Base-by-base conservation (phyloP, 1,140 invertebrate species). In the Maniola jurtina region DNA sequence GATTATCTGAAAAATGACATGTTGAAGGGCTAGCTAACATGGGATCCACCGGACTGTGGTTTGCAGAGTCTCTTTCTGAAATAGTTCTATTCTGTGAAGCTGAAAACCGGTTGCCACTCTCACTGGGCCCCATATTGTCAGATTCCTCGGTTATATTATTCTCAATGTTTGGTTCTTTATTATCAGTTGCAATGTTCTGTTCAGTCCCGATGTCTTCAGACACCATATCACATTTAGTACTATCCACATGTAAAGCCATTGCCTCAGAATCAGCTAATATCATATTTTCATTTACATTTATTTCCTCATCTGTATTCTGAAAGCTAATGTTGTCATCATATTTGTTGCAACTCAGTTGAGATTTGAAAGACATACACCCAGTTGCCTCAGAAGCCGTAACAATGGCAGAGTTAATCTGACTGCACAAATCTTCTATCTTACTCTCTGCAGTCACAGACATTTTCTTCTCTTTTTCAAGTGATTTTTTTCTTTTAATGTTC, bases 41-140 rank as follows among this genome's bases (percentile, higher is more conserved):
- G 56, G 92, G 92, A 77, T 94, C 94, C 33, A 92, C 92, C 13
- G 94, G 94, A 86, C 94, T 95, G 70, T 94, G 93, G 81, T 94
- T 95, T 25, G 94, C 93, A 34, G 94, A 94, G 83, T 94, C 93
- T 66, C 94, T 89, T 70, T 93, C 93, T 58, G 89, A 91, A 74
- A 87, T 91, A 65, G 83, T 86, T 79, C 90, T 90, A 56, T 89
- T 82, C 71, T 91, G 83, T 66, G 91, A 75, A 64, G 83, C 76
- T 66, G 90, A 85, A 75, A 86, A 86, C 77, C 83, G 81, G 64
- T 84, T 76, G 75, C 71, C 80, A 76, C 61, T 82, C 71, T 85
- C 75, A 77, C 72, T 79, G 56, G 72, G 60, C 70, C 80, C 82
- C 76, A 76, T 80, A 73, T 62, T 84, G 71, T 81, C 70, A 79